These are phyloP conservation scores for Serrognathus titanus DNA, from an alignment of 2,888 invertebrate species.

Conservation along the genomic window DNA sequence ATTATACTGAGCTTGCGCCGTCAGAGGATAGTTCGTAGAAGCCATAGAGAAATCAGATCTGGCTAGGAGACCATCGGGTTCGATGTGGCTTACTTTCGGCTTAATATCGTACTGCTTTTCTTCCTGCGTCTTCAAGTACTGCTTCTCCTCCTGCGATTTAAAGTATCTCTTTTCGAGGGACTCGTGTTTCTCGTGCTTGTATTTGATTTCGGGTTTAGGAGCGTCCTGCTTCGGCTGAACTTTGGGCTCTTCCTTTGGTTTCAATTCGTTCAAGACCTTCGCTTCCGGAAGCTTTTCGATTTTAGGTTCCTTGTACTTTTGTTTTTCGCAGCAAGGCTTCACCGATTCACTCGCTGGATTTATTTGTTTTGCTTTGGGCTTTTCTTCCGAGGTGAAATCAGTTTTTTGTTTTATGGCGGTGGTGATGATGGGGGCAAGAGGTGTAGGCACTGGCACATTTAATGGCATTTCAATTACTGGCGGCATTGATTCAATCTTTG, in stretches of 20 bases:
- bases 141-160: conserved; percentile 37
- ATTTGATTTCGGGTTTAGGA: background rate
- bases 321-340: conserved; percentile 35
- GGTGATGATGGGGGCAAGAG: no score
- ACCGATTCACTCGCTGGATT: background rate
- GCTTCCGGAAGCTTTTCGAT: conserved; percentile 26
- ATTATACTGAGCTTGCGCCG: conserved; percentile 57
- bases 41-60: conserved; percentile 57
- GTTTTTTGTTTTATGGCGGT: no score
- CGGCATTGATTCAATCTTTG: no score
- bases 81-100: conserved; percentile 37
- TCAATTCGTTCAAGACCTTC: conserved; percentile 50
- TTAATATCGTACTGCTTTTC: conserved; percentile 33
- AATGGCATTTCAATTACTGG: no score
- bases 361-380: no score
- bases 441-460: no score
- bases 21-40: conserved; percentile 12
- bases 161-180: background rate
- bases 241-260: conserved; percentile 49
- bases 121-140: conserved; percentile 29
- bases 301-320: conserved; percentile 48
- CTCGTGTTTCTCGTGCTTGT: background rate
- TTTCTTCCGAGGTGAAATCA: no score
- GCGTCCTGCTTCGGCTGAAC: conserved; percentile 41
- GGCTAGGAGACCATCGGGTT: conserved; percentile 53